Base-by-base conservation (phyloP, 2,888 invertebrate species). In the Sinodicranocentrus sp. region DNA sequence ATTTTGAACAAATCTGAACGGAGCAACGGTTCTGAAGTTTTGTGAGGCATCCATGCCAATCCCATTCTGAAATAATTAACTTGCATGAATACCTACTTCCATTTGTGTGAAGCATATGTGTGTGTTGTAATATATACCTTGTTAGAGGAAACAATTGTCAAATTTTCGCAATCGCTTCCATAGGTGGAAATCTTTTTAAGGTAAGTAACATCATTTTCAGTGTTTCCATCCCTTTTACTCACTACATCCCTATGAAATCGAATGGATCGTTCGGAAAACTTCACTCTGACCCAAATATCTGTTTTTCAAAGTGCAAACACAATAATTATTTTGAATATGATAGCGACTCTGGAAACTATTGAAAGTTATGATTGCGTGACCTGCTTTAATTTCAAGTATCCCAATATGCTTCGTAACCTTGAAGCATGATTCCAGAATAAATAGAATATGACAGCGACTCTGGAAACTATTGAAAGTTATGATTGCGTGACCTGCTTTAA, bases 251-350 rank as follows among this genome's bases (percentile, higher is more conserved):
- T 23, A 59, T 44, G 15, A 63, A 79, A 71, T 21, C 61, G 15
- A 10, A 79, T 79, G 0, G 48, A 33, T 10, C 17, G 13, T 26
- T 80, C 80, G 25, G 2, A 6, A 19, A 80, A 67, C 65, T 26
- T 80, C 15, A 80, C 15, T 28, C 19, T 52, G 23, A 48, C 39
- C 80, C 80, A 80, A 25, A 80, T 65, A 5, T 65, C 71, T 78
- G 52, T 71, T 10, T 10, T 6, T 33, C n/a, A 48, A 2, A n/a
- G n/a, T n/a, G n/a, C n/a, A n/a, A n/a, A n/a, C n/a, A n/a, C n/a
- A n/a, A n/a, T n/a, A n/a, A n/a, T n/a, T n/a, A n/a, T n/a, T n/a
- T n/a, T n/a, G n/a, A n/a, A n/a, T n/a, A n/a, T n/a, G n/a, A n/a
- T n/a, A n/a, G n/a, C n/a, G n/a, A n/a, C n/a, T n/a, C n/a, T n/a